Evolutionary conservation across 1,140 invertebrate species (phyloP), one percentile per base, ranked within the genome.

Genomic region (Drosophila nannoptera): DNA sequence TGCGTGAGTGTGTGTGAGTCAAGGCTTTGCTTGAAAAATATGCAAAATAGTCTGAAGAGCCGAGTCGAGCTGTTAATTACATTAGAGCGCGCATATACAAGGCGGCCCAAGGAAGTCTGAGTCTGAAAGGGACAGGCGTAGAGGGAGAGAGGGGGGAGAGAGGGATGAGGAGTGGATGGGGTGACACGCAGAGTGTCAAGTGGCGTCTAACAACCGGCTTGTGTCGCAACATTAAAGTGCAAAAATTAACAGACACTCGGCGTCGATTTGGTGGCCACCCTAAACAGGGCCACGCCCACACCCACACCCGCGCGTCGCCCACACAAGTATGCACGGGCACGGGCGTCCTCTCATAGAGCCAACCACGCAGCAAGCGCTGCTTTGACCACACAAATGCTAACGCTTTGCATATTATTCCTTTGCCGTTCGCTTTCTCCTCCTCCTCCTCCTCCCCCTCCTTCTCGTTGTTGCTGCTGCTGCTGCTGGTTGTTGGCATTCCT

Each of bases 141-240:
- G 12, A 0, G 40, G 0, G 42, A 49, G 16, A 53, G n/a, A 31
- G 49, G 45, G 40, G 49, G 45, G 40, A 61, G 7, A 32, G 48
- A 48, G 35, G 7, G 16, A 9, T 2, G 53, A 36, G 35, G 6
- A 8, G 52, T 16, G 8, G n/a, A 33, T 16, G n/a, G n/a, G n/a
- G 7, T 8, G 11, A 7, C 2, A 46, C n/a, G n/a, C 29, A 7
- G 29, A 8, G 54, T 33, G 32, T 65, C 55, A 73, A 73, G 67
- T 73, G 71, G 67, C 61, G 53, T 71, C 55, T 74, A 74, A 74
- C 72, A 74, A 71, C 52, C 68, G 68, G 58, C 54, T 64, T 71
- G 68, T 66, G 68, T 66, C 72, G 67, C 62, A 74, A 71, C 72
- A 74, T 74, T 74, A 74, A 74, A 74, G 68, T 71, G 72, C 67